Percentiles rank a stretch among this genome's conserved stretches.
These are phyloP conservation scores for Bemisia tabaci DNA, from an alignment of 1,140 invertebrate species.

Conservation along the genomic window DNA sequence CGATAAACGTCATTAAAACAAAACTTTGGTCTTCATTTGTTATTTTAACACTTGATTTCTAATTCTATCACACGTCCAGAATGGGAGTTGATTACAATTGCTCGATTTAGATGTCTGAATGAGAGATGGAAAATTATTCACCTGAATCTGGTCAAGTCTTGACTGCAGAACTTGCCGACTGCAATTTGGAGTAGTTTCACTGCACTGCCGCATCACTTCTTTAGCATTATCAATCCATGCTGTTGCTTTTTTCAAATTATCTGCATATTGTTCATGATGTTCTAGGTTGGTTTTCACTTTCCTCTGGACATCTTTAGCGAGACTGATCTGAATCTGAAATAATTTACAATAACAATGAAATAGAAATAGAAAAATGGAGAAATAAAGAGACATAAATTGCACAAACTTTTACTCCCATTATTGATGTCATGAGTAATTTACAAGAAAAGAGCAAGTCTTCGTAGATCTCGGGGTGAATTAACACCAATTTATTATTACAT, in stretches of 20 bases:
- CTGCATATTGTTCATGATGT: slow-evolving; percentile 73
- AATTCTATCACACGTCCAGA: no score
- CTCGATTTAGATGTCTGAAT: no score
- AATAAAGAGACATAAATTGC: slow-evolving; percentile 2
- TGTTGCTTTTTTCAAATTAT: slow-evolving; percentile 61
- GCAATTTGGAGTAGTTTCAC: slow-evolving; percentile 54
- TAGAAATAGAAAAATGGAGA: background rate
- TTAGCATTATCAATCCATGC: slow-evolving; percentile 81
- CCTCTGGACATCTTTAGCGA: slow-evolving; percentile 83
- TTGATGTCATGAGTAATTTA: slow-evolving; percentile 4
- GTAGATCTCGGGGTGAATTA: background rate
- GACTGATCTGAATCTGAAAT: slow-evolving; percentile 56
- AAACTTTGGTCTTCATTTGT: no score
- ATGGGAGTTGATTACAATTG: background rate
- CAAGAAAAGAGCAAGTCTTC: slow-evolving; percentile 10
- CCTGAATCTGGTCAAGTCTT: slow-evolving; percentile 52
- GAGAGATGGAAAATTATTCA: no score
- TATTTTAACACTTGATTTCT: no score
- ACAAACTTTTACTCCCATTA: no score
- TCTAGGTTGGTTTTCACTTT: slow-evolving; percentile 82
- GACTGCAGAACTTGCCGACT: slow-evolving; percentile 72
- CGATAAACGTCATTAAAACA: no score
- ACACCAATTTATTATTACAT: no score
- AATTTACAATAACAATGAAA: slow-evolving; percentile 1
- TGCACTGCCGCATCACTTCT: slow-evolving; percentile 64